Percentiles rank a stretch among this genome's conserved stretches.
Conservation (phyloP, 1,140 invertebrate genomes). For the Teleopsis dalmanni region DNA sequence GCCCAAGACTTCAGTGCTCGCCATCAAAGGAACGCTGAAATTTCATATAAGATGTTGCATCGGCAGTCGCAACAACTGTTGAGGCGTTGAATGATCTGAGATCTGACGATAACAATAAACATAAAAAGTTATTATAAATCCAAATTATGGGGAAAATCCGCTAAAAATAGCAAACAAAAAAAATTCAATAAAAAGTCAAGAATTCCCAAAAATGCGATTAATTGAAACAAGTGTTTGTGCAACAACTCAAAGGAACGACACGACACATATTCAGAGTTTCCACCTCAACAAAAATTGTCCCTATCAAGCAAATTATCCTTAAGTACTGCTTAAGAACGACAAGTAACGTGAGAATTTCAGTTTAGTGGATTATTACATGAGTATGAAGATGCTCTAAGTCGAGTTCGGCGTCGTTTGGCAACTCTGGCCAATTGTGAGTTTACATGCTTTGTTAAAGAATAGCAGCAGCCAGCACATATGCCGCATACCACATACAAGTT, state of each 20-base stretch:
- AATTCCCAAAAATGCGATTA: constrained; percentile 13
- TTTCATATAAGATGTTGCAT: neutral
- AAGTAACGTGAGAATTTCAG: no score
- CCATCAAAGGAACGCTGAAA: neutral
- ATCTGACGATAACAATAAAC: constrained; percentile 13
- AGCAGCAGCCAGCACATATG: neutral
- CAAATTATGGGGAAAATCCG: constrained; percentile 4
- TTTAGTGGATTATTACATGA: no score
- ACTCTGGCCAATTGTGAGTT: no score
- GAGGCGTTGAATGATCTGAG: constrained; percentile 34
- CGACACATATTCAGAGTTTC: no score
- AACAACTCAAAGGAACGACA: neutral
- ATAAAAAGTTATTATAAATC: no score
- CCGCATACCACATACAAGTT: constrained; percentile 1
- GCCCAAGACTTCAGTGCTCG: neutral
- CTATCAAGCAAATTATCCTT: neutral
- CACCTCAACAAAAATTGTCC: neutral
- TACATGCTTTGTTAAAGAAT: no score
- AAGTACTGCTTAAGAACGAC: neutral
- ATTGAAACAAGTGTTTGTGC: constrained; percentile 17
- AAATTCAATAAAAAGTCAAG: constrained; percentile 1
- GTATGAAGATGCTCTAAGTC: no score
- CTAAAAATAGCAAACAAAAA: constrained; percentile 1
- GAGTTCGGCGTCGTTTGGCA: no score
- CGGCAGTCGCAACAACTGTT: constrained; percentile 6